Evolutionary conservation across 2,888 invertebrate species (phyloP), one percentile per base, ranked within the genome.

Genomic region (Archips xylosteana): DNA sequence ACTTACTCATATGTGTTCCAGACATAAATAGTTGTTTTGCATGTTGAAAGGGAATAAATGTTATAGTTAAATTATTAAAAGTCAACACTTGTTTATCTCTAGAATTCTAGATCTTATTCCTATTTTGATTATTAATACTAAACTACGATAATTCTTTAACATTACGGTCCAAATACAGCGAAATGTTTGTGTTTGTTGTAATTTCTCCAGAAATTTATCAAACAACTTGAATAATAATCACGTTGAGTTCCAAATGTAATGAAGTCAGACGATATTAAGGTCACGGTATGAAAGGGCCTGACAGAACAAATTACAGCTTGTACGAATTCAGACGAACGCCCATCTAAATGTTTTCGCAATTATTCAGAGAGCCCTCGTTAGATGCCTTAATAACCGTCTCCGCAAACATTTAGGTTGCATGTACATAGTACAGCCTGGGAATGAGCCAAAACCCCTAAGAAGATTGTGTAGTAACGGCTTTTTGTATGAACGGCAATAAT

Each of bases 291-390:
- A 80, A 78, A 81, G 78, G 79, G 81, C 82, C 82, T 79, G 80
- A 79, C 78, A 71, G 78, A 82, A 84, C 81, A 80, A 84, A 84
- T 87, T 85, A 84, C 83, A 82, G 83, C 79, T 79, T 81, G 77
- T 79, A 78, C 80, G 76, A 85, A 86, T 87, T 84, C 85, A 82
- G 79, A 78, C 78, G 79, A 80, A 83, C 83, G 81, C 81, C 83
- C 82, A 84, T 80, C 79, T 77, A 78, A 82, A 83, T 80, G 81
- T 78, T 78, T 79, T 78, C 77, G 80, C 79, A 79, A 86, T 87
- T 85, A 85, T 82, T 83, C 83, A 81, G 82, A 85, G 80, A 76
- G 77, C 71, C 77, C 70, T 80, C 81, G 79, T 85, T 84, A 85
- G 84, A 79, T 77, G 77, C 78, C 78, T 78, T 79, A 80, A 82